A percentile compares a stretch with the other conserved stretches of the same genome.
These are phyloP conservation scores for Zapus hudsonius DNA, from an alignment of 2,113 vertebrate species.

Conservation along the genomic window DNA sequence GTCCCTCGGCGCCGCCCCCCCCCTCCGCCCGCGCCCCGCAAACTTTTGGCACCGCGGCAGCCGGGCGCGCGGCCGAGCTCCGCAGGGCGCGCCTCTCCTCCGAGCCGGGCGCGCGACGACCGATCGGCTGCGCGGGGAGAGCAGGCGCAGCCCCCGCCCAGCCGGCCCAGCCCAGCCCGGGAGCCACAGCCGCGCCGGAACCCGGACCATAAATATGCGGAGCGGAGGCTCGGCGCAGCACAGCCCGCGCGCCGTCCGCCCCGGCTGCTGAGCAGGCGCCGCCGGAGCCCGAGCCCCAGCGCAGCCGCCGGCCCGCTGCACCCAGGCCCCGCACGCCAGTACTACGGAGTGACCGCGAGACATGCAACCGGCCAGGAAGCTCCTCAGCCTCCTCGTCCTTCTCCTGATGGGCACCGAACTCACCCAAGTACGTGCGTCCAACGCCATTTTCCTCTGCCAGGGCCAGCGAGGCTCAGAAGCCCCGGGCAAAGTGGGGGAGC, in stretches of 20 bases:
- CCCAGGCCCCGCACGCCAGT: conserved; percentile 87
- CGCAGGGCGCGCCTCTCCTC: conserved; percentile 73
- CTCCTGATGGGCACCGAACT: conserved; percentile 97
- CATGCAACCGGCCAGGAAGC: conserved; percentile 96
- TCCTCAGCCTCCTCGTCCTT: conserved; percentile 94
- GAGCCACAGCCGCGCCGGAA: conserved; percentile 73
- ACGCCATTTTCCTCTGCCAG: conserved; percentile 86
- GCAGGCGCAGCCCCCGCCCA: conserved; percentile 63
- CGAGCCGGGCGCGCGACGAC: conserved; percentile 80
- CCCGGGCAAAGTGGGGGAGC: conserved; percentile 50
- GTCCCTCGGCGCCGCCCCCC: conserved; percentile 60
- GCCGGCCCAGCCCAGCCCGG: conserved; percentile 71
- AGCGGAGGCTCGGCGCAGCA: conserved; percentile 87
- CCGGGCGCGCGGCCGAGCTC: conserved; percentile 79
- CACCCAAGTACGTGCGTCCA: conserved; percentile 94
- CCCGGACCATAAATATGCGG: conserved; percentile 90
- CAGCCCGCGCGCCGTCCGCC: conserved; percentile 83
- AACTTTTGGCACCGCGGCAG: conserved; percentile 89
- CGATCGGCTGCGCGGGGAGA: conserved; percentile 55
- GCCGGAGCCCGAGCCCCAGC: conserved; percentile 8
- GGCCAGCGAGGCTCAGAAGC: neutral
- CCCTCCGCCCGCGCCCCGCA: conserved; percentile 79
- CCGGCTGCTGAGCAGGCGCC: conserved; percentile 85
- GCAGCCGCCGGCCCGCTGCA: conserved; percentile 68
- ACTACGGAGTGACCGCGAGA: conserved; percentile 88